A percentile compares a stretch with the other conserved stretches of the same genome.
phyloP scores from a whole-genome alignment of 2,113 vertebrate genomes.

The Saccopteryx leptura region DNA sequence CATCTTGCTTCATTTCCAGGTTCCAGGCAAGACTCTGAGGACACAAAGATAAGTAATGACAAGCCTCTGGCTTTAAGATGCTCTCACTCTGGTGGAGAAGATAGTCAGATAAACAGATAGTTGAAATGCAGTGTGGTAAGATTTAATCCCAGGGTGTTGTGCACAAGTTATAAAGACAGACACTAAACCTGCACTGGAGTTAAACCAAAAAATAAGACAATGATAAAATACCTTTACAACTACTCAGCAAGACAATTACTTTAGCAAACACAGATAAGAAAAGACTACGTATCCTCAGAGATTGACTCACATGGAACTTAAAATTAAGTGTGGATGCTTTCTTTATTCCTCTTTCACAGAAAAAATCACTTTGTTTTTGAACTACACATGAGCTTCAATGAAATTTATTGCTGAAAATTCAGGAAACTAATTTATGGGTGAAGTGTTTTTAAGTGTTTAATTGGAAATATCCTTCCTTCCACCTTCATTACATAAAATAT shows the following conservation, averaged over 20 bases:
- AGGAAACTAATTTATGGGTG: constrained; percentile 78
- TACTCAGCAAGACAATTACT: not conserved
- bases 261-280: not conserved
- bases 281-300: not conserved
- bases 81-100: not conserved
- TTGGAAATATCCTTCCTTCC: constrained; percentile 79
- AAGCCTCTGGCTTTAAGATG: not conserved
- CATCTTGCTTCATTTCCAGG: not conserved
- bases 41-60: not conserved
- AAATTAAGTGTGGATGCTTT: constrained; percentile 58
- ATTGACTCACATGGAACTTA: not conserved
- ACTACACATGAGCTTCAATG: constrained; percentile 44
- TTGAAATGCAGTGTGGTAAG: not conserved
- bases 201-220: not conserved
- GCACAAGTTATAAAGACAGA: not conserved
- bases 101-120: not conserved
- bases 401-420: constrained; percentile 47
- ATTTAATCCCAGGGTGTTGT: not conserved
- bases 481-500: constrained; percentile 69
- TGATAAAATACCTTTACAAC: not conserved
- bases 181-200: not conserved
- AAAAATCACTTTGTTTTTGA: constrained; percentile 40
- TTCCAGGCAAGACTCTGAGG: not conserved
- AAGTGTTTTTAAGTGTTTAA: constrained; percentile 84
- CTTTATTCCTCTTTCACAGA: constrained; percentile 45